Evolutionary conservation across 2,113 vertebrate genomes (phyloP).

Genomic region (Callopanchax toddi): DNA sequence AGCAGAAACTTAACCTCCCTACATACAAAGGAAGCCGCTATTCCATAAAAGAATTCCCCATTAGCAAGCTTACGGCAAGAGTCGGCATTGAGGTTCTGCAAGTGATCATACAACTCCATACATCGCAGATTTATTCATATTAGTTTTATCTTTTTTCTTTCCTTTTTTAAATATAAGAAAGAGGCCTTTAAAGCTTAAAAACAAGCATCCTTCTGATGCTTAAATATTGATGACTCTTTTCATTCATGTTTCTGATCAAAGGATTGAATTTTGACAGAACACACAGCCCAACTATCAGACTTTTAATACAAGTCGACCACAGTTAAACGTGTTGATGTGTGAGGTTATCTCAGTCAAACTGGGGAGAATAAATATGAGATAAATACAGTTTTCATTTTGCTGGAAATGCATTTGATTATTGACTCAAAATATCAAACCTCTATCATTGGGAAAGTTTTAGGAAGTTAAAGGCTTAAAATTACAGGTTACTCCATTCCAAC

Average conservation of each 20-base stretch:
- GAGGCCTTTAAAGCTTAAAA: conserved; percentile 3
- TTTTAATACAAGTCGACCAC: not conserved
- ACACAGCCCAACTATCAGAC: no score
- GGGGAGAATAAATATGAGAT: not conserved
- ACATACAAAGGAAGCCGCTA: conserved; percentile 21
- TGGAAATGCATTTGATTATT: no score
- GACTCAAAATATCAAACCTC: no score
- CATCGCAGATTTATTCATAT: conserved; percentile 11
- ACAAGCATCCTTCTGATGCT: not conserved
- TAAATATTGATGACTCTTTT: not conserved
- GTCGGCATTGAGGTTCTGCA: conserved; percentile 46
- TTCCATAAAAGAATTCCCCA: conserved; percentile 39
- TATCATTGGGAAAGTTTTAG: no score
- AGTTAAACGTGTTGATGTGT: not conserved
- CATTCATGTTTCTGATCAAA: conserved; percentile 11
- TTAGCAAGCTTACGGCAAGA: conserved; percentile 37
- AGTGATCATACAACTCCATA: conserved; percentile 36
- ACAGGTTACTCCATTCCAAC: no score
- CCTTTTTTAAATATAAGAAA: no score
- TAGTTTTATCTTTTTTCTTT: no score
- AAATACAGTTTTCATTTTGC: not conserved
- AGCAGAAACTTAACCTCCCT: not conserved
- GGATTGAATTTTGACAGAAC: not conserved
- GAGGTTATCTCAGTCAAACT: conserved; percentile 2
- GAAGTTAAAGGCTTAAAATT: no score